Conservation (phyloP, 1,140 invertebrate genomes). For the Augochlora pura region DNA sequence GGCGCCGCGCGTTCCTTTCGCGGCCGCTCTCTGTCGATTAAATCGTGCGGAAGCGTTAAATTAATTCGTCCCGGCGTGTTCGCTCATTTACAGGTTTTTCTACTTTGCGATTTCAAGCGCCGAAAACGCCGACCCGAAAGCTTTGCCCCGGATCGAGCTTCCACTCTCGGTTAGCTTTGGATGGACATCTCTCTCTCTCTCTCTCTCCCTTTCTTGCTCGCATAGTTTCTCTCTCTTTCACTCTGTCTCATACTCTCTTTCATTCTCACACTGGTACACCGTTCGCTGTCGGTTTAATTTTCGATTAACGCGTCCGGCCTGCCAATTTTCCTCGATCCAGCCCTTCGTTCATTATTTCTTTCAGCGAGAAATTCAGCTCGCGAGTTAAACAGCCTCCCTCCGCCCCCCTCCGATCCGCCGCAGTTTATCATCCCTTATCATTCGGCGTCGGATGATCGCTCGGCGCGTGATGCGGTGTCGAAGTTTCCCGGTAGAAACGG, state of each 20-base stretch:
- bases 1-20: conserved; percentile 24
- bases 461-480: too few species aligned
- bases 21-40: conserved; percentile 19
- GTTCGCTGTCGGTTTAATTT: not conserved
- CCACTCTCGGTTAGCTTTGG: not conserved
- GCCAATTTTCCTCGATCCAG: not conserved
- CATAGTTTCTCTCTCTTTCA: not conserved
- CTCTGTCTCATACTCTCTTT: not conserved
- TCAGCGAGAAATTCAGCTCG: not conserved
- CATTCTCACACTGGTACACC: too few species aligned
- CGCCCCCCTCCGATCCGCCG: not conserved
- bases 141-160: not conserved
- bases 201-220: not conserved
- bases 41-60: conserved; percentile 24
- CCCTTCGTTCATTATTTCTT: not conserved
- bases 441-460: too few species aligned
- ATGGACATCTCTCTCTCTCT: not conserved
- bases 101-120: conserved; percentile 15
- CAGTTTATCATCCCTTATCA: too few species aligned
- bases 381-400: too few species aligned
- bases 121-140: not conserved
- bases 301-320: conserved; percentile 10
- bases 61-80: conserved; percentile 26
- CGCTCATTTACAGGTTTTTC: conserved; percentile 37
- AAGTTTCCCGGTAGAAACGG: too few species aligned